A percentile compares a stretch with the other conserved stretches of the same genome.
Conservation (phyloP, 2,113 vertebrate species). For the Sylvilagus bachmani region DNA sequence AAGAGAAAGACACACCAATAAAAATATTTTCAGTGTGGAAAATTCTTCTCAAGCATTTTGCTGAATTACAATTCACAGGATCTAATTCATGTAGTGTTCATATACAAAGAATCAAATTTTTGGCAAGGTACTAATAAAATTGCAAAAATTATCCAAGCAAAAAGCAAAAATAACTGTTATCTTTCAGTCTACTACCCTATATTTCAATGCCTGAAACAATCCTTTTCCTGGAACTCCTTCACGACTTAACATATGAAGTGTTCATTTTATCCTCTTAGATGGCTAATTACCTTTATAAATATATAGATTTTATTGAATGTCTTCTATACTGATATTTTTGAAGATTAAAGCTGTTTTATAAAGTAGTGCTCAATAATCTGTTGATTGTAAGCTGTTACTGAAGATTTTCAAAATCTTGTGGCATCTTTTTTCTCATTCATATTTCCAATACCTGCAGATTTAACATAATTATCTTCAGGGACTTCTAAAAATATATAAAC, state of each 20-base stretch:
- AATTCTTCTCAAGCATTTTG: slow-evolving; percentile 58
- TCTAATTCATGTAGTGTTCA: slow-evolving; percentile 51
- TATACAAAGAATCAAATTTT: not conserved
- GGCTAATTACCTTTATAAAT: slow-evolving; percentile 24
- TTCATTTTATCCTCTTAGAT: slow-evolving; percentile 37
- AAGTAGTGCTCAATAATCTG: slow-evolving; percentile 1
- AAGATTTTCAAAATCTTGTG: slow-evolving; percentile 1
- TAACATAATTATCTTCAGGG: slow-evolving; percentile 33
- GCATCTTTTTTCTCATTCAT: slow-evolving; percentile 26
- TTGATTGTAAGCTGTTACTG: slow-evolving; percentile 13
- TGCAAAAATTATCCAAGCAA: slow-evolving; percentile 40
- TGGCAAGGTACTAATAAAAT: slow-evolving; percentile 24
- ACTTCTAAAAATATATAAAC: slow-evolving; percentile 35
- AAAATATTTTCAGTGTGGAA: slow-evolving; percentile 64
- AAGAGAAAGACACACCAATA: slow-evolving; percentile 32
- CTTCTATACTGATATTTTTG: slow-evolving; percentile 7
- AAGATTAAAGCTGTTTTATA: slow-evolving; percentile 44
- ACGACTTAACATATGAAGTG: not conserved
- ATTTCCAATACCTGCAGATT: slow-evolving; percentile 25
- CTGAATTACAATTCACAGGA: slow-evolving; percentile 43
- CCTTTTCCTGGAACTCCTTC: not conserved
- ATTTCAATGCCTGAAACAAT: slow-evolving; percentile 39
- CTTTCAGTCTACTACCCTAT: not conserved
- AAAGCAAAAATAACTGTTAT: not conserved
- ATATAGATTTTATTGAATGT: slow-evolving; percentile 10